A percentile compares a stretch with the other conserved stretches of the same genome.
Conservation (phyloP, 2,888 invertebrate genomes). For the Cataglyphis altisquamis region DNA sequence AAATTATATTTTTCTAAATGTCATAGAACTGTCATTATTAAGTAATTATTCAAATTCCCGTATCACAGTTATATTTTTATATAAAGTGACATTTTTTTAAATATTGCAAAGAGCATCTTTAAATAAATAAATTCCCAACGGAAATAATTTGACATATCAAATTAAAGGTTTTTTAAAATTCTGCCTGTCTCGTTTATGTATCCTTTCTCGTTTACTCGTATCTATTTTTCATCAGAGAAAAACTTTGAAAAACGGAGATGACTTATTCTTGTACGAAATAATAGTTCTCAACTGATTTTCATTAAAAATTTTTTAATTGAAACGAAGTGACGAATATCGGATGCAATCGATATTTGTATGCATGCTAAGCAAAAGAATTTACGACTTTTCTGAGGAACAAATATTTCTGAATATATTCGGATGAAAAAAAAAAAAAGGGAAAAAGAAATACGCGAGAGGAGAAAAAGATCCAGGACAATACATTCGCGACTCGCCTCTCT, state of each 20-base stretch:
- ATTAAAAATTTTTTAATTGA: background rate
- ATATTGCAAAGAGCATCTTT: background rate
- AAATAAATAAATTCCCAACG: background rate
- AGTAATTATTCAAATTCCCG: background rate
- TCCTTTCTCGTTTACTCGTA: background rate
- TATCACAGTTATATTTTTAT: background rate
- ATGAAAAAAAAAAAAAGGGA: background rate
- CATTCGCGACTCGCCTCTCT: conserved; percentile 62
- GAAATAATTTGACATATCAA: background rate
- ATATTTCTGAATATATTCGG: conserved; percentile 52
- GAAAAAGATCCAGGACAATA: conserved; percentile 47
- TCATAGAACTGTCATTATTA: background rate
- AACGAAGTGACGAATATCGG: conserved; percentile 49
- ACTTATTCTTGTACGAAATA: background rate
- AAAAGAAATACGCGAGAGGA: background rate
- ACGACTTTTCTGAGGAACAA: conserved; percentile 49
- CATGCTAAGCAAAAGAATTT: conserved; percentile 59
- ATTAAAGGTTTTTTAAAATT: background rate
- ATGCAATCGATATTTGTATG: conserved; percentile 56
- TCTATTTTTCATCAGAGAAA: background rate
- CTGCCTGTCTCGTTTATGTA: background rate
- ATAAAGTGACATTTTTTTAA: background rate
- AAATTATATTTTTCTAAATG: background rate
- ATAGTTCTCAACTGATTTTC: background rate
- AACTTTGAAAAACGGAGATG: background rate